Evolutionary conservation across 92 coral and sea anemone genomes (phyloP).

Genomic region (Porites divaricata): DNA sequence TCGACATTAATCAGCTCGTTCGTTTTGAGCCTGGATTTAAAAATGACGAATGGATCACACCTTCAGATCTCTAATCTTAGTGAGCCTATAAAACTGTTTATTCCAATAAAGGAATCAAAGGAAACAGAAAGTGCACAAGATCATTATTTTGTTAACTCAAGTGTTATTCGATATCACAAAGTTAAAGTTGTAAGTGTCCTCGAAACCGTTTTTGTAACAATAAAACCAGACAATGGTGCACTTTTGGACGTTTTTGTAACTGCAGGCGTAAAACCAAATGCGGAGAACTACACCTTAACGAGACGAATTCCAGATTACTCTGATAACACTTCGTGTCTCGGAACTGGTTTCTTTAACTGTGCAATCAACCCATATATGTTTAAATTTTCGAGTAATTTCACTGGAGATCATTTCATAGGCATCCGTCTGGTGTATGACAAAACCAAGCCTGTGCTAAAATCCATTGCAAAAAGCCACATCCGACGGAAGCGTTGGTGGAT

Average conservation of each 20-base stretch:
- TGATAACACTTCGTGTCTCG: slow-evolving; percentile 39
- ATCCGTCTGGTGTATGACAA: slow-evolving; percentile 15
- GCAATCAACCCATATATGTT: slow-evolving; percentile 49
- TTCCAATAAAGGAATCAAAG: background rate
- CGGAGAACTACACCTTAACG: slow-evolving; percentile 56
- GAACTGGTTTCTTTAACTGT: slow-evolving; percentile 25
- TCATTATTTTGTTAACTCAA: slow-evolving; percentile 5
- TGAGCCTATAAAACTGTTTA: background rate
- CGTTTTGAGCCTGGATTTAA: background rate
- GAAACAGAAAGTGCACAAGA: background rate
- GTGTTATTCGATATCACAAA: background rate
- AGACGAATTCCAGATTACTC: slow-evolving; percentile 67
- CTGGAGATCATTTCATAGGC: slow-evolving; percentile 75
- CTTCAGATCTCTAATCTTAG: background rate
- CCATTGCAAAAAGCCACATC: slow-evolving; percentile 42
- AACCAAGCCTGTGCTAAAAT: slow-evolving; percentile 5
- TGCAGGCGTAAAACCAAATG: slow-evolving; percentile 50
- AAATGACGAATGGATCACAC: background rate
- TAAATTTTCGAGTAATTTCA: slow-evolving; percentile 55
- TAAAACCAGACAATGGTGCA: background rate
- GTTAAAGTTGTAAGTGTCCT: slow-evolving; percentile 4
- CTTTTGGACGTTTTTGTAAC: slow-evolving; percentile 28
- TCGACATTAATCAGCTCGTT: background rate
- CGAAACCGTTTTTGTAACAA: slow-evolving; percentile 16
- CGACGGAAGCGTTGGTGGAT: slow-evolving; percentile 70